These are phyloP conservation scores for Halisarca cf. caerulea DNA, from an alignment of 37 sponge, comb jelly and placozoan genomes.

Conservation along the genomic window DNA sequence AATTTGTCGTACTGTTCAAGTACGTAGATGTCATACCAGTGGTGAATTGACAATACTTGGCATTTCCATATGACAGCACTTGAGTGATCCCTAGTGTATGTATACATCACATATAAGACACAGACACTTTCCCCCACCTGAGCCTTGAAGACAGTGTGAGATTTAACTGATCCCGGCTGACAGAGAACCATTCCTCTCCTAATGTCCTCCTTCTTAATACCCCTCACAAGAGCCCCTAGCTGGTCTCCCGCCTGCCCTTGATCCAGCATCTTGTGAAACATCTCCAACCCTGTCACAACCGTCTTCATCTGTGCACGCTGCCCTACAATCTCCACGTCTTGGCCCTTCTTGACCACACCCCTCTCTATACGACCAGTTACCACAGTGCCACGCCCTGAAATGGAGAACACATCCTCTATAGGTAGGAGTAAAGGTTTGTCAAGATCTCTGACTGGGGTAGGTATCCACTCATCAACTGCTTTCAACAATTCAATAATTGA, in stretches of 20 bases:
- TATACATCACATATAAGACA: too few relatives aligned
- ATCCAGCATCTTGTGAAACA: slow-evolving; percentile 76
- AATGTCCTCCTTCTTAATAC: slow-evolving; percentile 78
- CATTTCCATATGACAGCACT: too few relatives aligned
- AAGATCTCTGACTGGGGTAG: slow-evolving; percentile 67
- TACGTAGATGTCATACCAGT: too few relatives aligned
- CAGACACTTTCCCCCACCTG: slow-evolving; percentile 49
- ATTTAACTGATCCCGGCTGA: slow-evolving; percentile 67
- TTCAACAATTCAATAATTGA: slow-evolving; percentile 65
- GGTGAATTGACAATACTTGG: too few relatives aligned
- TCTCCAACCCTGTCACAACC: slow-evolving; percentile 71
- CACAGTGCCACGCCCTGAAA: slow-evolving; percentile 90
- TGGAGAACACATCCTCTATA: slow-evolving; percentile 76
- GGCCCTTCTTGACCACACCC: slow-evolving; percentile 77
- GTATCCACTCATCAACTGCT: slow-evolving; percentile 80
- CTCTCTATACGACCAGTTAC: slow-evolving; percentile 85
- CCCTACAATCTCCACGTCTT: slow-evolving; percentile 75
- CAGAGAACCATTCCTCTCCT: slow-evolving; percentile 82
- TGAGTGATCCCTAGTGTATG: too few relatives aligned
- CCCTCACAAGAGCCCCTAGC: slow-evolving; percentile 74
- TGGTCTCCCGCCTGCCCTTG: slow-evolving; percentile 81
- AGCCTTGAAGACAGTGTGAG: slow-evolving; percentile 71
- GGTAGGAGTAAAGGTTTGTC: slow-evolving; percentile 88
- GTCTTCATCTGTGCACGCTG: slow-evolving; percentile 58
- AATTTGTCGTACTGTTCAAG: too few relatives aligned